A percentile compares a stretch with the other conserved stretches of the same genome.
Conservation (phyloP, 2,113 vertebrate genomes). For the Channa argus region DNA sequence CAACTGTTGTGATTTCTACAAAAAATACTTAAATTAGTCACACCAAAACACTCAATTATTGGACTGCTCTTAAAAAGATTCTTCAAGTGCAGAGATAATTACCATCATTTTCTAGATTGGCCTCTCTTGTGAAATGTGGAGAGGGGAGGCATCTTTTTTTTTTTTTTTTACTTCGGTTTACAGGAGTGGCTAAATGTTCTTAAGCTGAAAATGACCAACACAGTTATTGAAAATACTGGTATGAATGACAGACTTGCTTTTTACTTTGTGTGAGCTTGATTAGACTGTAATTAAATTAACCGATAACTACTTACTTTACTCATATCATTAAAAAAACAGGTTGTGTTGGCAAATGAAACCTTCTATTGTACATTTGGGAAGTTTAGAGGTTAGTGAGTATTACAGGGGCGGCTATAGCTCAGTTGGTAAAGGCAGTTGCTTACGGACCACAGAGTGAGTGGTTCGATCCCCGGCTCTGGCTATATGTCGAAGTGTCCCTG, state of each 20-base stretch:
- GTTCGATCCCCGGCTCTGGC: too few relatives aligned
- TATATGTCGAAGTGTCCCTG: too few relatives aligned
- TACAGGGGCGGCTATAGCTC: too few relatives aligned
- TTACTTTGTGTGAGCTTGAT: slow-evolving; percentile 1
- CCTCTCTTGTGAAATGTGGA: not conserved
- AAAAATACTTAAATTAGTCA: not conserved
- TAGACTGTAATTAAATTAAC: slow-evolving; percentile 21
- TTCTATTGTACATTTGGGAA: too few relatives aligned
- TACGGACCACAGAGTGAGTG: too few relatives aligned
- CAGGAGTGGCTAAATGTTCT: slow-evolving; percentile 1
- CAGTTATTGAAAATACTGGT: slow-evolving; percentile 23
- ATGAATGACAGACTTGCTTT: slow-evolving; percentile 7
- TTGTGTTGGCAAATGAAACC: too few relatives aligned
- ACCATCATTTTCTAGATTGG: slow-evolving; percentile 9
- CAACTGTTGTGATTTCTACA: not conserved
- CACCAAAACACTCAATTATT: not conserved
- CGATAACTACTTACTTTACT: not conserved
- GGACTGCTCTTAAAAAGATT: not conserved
- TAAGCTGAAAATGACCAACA: not conserved
- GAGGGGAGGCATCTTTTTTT: not conserved
- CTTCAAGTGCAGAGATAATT: slow-evolving; percentile 20
- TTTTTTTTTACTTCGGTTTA: slow-evolving; percentile 16
- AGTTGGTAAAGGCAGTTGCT: too few relatives aligned
- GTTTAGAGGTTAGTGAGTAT: too few relatives aligned
- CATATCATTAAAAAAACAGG: too few relatives aligned